Base-by-base conservation (phyloP, 1,140 invertebrate species). In the Drosophila littoralis region DNA sequence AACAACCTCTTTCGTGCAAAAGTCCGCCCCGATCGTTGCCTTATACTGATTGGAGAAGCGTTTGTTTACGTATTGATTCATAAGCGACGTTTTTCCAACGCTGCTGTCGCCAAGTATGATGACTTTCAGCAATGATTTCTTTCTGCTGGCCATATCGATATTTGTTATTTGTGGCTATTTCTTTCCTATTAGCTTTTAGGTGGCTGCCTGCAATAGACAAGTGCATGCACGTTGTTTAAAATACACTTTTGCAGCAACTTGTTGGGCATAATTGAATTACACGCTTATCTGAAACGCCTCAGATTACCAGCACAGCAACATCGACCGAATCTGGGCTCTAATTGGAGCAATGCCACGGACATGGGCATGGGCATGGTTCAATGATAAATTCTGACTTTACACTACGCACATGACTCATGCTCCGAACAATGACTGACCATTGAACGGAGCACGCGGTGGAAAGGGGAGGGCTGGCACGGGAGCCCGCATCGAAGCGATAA, bases 1-100 rank as follows among this genome's bases (percentile, higher is more conserved):
- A 93, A 98, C 97, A 48, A 99, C 97, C 94, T 99, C 99, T 94
- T 99, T 99, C 78, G 99, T 99, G 76, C 99, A 95, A 93, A 99
- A 99, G 94, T 99, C 99, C 69, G 99, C 99, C 69, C 99, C 99
- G 93, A 99, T 99, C 68, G 99, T 99, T 51, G 99, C 99, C 94
- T 99, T 99, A 93, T 99, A 99, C 94, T 99, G 99, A 93, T 99
- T 99, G 82, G 98, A 98, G 94, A 99, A 99, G 93, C 99, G 99
- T 93, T 99, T 99, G 94, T 99, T 99, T 66, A 99, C 98, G 95
- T 99, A 99, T 93, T 99, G 98, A 93, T 99, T 99, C 99, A 99
- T 99, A 7, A 99, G 94, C n/a, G 98, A 99, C 61, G 99, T 99
- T 93, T 99, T 99, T 6, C 99, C 99, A 67, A 99, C 99, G 81